These are phyloP conservation scores for Portunus trituberculatus DNA, from an alignment of 1,140 invertebrate species.

Conservation along the genomic window DNA sequence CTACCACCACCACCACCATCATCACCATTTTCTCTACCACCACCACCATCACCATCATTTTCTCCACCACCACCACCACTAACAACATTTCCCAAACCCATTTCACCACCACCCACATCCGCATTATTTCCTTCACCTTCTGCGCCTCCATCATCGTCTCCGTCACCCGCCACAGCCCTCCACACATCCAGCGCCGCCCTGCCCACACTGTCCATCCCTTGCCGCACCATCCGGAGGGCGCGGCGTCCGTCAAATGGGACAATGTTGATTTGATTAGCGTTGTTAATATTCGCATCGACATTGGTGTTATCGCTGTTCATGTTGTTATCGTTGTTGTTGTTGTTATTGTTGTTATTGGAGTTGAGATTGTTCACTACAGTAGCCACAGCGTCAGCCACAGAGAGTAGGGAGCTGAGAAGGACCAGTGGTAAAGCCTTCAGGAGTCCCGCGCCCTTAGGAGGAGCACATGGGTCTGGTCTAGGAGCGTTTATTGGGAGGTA, in stretches of 20 bases:
- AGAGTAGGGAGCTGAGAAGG: conserved; percentile 63
- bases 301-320: conserved; percentile 71
- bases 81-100: too few species aligned
- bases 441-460: conserved; percentile 65
- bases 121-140: neutral
- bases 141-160: neutral
- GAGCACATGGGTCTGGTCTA: conserved; percentile 58
- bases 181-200: conserved; percentile 25
- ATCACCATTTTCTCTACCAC: neutral
- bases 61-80: neutral
- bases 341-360: conserved; percentile 74
- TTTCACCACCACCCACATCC: neutral
- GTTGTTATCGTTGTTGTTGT: conserved; percentile 75
- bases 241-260: conserved; percentile 41
- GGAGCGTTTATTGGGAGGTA: conserved; percentile 64
- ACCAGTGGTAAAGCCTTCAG: conserved; percentile 66
- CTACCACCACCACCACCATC: neutral
- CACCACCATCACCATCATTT: neutral
- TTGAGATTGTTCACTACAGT: conserved; percentile 74
- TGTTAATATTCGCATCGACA: conserved; percentile 69
- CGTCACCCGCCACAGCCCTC: conserved; percentile 13
- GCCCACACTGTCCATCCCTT: conserved; percentile 27
- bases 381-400: conserved; percentile 70
- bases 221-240: conserved; percentile 32
- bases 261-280: conserved; percentile 74